Percentiles rank a stretch among this genome's conserved stretches.
Conservation (phyloP, 1,140 invertebrate species). For the Dendrolimus punctatus region DNA sequence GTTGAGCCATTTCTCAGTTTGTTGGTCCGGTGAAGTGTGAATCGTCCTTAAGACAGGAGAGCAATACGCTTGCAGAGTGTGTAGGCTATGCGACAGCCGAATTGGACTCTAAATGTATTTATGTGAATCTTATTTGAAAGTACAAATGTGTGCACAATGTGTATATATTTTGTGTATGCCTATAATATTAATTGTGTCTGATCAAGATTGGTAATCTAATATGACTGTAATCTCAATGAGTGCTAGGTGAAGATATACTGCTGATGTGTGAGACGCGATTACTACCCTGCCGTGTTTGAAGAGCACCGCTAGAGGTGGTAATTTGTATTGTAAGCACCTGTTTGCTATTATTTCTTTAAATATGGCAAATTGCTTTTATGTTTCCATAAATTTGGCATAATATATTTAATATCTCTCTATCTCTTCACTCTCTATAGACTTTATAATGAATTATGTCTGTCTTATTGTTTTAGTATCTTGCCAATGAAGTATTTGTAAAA, state of each 20-base stretch:
- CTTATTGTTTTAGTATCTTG: conserved; percentile 57
- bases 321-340: conserved; percentile 23
- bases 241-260: conserved; percentile 41
- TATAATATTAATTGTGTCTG: conserved; percentile 37
- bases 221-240: conserved; percentile 63
- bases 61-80: conserved; percentile 52
- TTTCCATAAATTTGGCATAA: conserved; percentile 41
- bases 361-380: conserved; percentile 62
- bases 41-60: conserved; percentile 6
- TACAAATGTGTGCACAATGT: conserved; percentile 65
- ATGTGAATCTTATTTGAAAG: conserved; percentile 63
- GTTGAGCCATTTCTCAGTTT: too few species aligned
- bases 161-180: conserved; percentile 64
- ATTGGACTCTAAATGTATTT: conserved; percentile 56
- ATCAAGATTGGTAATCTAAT: conserved; percentile 34
- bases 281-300: conserved; percentile 53
- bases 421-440: conserved; percentile 62
- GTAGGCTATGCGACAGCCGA: conserved; percentile 41
- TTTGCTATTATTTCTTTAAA: conserved; percentile 65
- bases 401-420: conserved; percentile 47
- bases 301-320: conserved; percentile 49
- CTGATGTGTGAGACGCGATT: conserved; percentile 30
- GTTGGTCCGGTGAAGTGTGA: too few species aligned
- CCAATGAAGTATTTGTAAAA: conserved; percentile 63
- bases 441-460: conserved; percentile 39